These are phyloP conservation scores for Sebastes flavidus DNA, from an alignment of 2,797 vertebrate genomes.

Conservation along the genomic window DNA sequence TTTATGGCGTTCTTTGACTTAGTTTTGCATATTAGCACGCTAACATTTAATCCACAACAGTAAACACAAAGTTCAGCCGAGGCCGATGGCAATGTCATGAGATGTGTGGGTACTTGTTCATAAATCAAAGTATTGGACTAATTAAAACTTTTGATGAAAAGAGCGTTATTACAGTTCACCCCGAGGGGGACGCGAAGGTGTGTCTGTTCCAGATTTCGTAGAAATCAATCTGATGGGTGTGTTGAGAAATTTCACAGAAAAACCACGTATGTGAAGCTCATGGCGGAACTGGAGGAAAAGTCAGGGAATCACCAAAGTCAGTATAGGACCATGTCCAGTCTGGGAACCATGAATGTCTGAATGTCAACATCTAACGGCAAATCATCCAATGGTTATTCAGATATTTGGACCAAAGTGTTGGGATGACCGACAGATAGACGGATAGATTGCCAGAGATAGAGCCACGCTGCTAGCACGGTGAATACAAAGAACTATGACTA, in stretches of 20 bases:
- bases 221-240: neutral
- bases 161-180: neutral
- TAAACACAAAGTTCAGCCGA: neutral
- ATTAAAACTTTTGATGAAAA: neutral
- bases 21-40: neutral
- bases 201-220: neutral
- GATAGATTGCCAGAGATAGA: neutral
- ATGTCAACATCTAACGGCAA: neutral
- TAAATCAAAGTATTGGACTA: neutral
- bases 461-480: neutral
- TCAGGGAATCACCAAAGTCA: neutral
- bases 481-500: neutral
- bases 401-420: neutral
- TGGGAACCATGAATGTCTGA: neutral
- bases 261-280: neutral
- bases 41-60: neutral
- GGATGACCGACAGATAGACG: too few relatives aligned
- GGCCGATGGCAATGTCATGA: neutral
- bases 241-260: neutral
- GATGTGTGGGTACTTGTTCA: neutral
- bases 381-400: neutral
- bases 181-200: neutral
- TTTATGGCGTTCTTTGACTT: neutral
- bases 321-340: neutral
- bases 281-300: neutral